phyloP scores from a whole-genome alignment of 2,113 vertebrate genomes.

The Periophthalmus modestus region DNA sequence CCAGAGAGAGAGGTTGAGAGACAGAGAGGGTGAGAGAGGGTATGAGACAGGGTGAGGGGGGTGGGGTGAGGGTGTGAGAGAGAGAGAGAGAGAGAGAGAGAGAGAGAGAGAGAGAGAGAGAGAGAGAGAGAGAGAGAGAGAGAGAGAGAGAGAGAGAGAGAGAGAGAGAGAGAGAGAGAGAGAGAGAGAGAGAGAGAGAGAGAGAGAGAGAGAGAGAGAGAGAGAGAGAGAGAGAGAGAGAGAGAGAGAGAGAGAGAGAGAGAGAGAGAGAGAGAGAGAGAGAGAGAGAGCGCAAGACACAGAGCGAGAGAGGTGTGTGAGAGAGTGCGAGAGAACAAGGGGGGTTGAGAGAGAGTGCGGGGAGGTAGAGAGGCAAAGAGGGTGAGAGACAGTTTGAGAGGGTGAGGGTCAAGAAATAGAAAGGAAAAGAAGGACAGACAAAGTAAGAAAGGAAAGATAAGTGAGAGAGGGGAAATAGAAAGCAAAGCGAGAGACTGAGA shows the following conservation, averaged over 20 bases:
- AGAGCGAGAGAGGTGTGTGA: too few species aligned
- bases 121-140: too few species aligned
- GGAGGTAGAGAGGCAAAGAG: too few species aligned
- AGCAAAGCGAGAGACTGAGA: not conserved
- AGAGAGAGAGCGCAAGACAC: not conserved
- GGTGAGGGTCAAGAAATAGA: not conserved
- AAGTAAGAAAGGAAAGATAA: not conserved
- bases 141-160: too few species aligned
- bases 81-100: not conserved
- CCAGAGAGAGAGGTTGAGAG: not conserved
- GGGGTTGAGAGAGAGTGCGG: not conserved
- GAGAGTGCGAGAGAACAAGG: not conserved
- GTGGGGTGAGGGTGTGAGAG: too few species aligned
- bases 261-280: conserved; percentile 9
- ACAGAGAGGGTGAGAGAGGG: too few species aligned
- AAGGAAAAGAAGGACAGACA: not conserved
- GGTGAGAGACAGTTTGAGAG: not conserved
- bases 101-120: too few species aligned
- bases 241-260: not conserved
- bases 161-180: too few species aligned
- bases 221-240: not conserved
- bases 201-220: not conserved
- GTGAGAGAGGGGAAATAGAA: too few species aligned
- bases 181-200: too few species aligned
- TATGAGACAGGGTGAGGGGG: too few species aligned